A percentile compares a stretch with the other conserved stretches of the same genome.
These are phyloP conservation scores for Branchinecta sandiegonensis DNA, from an alignment of 2,888 invertebrate genomes.

Conservation along the genomic window DNA sequence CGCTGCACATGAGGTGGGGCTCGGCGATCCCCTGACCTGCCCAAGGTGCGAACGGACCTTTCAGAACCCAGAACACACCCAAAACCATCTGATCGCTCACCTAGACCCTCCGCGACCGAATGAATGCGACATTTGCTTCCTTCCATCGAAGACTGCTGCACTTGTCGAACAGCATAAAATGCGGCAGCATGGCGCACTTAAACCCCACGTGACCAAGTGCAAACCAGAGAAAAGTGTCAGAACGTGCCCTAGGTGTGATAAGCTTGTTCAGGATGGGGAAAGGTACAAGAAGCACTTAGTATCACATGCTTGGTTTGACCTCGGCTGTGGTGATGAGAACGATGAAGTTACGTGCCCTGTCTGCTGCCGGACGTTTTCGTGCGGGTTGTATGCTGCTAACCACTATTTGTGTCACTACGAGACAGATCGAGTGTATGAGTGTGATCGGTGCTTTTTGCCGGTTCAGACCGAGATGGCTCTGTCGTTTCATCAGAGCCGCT, in stretches of 20 bases:
- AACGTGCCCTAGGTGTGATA: background rate
- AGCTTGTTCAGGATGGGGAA: background rate
- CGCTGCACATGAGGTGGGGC: background rate
- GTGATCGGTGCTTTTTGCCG: background rate
- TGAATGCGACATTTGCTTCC: background rate
- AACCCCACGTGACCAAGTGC: background rate
- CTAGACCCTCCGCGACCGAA: background rate
- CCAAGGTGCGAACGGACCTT: background rate
- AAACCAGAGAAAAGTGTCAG: background rate
- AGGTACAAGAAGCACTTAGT: background rate
- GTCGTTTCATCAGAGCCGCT: background rate
- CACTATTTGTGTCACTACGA: background rate
- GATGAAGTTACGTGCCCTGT: background rate
- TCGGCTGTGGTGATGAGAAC: background rate
- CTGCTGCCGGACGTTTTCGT: background rate
- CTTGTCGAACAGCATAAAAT: background rate
- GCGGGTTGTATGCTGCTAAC: background rate
- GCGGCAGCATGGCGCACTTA: background rate
- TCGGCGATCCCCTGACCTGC: background rate
- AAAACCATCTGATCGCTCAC: background rate
- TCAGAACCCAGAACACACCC: background rate
- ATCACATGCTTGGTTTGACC: background rate
- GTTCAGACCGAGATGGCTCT: background rate
- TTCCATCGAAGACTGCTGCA: conserved; percentile 3
- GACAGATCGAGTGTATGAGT: background rate